phyloP scores from a whole-genome alignment of 2,888 invertebrate genomes.

The Ecliptopera silaceata region DNA sequence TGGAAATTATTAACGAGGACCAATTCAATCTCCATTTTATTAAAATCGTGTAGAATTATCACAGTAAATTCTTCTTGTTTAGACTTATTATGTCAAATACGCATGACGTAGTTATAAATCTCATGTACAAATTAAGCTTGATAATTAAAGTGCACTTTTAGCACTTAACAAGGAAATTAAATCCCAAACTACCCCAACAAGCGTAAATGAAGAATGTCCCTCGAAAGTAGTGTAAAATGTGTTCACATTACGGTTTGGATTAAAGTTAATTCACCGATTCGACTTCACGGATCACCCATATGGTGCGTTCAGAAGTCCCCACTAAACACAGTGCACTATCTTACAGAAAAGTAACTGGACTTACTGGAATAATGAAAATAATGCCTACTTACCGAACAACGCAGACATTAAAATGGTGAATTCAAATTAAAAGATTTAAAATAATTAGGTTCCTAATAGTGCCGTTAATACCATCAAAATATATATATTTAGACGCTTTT shows the following conservation, averaged over 20 bases:
- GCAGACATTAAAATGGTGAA: too few relatives aligned
- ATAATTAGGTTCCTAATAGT: too few relatives aligned
- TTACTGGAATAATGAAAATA: too few relatives aligned
- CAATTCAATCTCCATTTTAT: too few relatives aligned
- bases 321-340: neutral
- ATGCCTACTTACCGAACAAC: too few relatives aligned
- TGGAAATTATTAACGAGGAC: too few relatives aligned
- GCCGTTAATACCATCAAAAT: too few relatives aligned
- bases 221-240: conserved; percentile 62
- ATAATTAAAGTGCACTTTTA: conserved; percentile 12
- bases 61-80: too few relatives aligned
- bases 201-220: conserved; percentile 27
- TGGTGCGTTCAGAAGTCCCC: conserved; percentile 54
- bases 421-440: too few relatives aligned
- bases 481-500: too few relatives aligned
- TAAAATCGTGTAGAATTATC: too few relatives aligned
- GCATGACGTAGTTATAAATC: neutral
- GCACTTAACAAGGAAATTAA: conserved; percentile 25
- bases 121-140: neutral
- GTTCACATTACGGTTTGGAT: conserved; percentile 69
- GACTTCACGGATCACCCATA: conserved; percentile 69
- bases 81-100: too few relatives aligned
- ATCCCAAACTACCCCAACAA: conserved; percentile 37
- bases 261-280: conserved; percentile 69
- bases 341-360: neutral